Percentiles rank a stretch among this genome's conserved stretches.
Conservation (phyloP, 2,888 invertebrate genomes). For the Drosophila conformis region DNA sequence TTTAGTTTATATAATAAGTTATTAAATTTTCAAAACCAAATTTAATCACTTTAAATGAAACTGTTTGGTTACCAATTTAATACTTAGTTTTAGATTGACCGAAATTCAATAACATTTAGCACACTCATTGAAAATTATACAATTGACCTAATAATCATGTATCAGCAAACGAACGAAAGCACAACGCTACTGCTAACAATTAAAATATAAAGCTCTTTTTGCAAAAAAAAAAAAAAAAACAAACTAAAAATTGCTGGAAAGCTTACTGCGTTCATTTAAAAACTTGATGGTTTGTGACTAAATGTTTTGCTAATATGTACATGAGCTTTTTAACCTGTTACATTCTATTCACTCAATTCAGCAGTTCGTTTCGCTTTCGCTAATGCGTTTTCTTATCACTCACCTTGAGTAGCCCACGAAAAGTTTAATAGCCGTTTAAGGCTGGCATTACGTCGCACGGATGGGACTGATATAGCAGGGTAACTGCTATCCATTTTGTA, state of each 20-base stretch:
- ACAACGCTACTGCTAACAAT: conserved; percentile 25
- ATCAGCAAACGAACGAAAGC: conserved; percentile 31
- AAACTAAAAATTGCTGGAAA: conserved; percentile 13
- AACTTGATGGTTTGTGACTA: conserved; percentile 37
- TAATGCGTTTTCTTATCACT: conserved; percentile 46
- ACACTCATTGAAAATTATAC: conserved; percentile 31
- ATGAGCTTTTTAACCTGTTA: conserved; percentile 23
- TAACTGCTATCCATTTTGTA: conserved; percentile 66
- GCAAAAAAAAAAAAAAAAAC: conserved; percentile 4
- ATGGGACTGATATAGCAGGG: conserved; percentile 73
- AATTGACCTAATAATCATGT: conserved; percentile 33
- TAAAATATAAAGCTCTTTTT: conserved; percentile 34
- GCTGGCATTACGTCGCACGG: conserved; percentile 83
- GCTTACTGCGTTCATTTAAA: conserved; percentile 5
- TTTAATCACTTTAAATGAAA: not conserved
- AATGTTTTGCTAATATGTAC: conserved; percentile 16
- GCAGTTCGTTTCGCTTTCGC: not conserved
- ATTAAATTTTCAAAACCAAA: not conserved
- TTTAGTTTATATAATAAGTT: not conserved
- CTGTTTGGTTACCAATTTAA: not conserved
- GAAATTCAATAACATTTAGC: conserved; percentile 9
- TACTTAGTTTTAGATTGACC: not conserved
- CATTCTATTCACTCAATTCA: not conserved
- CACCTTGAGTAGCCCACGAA: conserved; percentile 83
- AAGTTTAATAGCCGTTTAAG: conserved; percentile 82